Conservation (phyloP, 2,888 invertebrate genomes). For the Blera fallax region DNA sequence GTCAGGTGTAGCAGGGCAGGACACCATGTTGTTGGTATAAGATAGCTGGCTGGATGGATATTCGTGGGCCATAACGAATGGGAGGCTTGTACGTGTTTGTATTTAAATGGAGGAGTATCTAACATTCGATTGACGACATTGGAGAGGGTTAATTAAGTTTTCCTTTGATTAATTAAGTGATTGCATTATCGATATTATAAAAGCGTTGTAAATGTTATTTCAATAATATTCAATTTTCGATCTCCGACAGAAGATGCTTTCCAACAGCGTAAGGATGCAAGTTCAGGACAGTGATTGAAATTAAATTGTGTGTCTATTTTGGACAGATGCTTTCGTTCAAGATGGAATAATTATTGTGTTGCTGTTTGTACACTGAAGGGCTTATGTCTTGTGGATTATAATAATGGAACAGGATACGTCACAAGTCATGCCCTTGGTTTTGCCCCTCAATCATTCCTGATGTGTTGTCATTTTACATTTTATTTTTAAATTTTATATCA, state of each 20-base stretch:
- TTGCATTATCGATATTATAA: conserved; percentile 75
- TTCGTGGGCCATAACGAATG: conserved; percentile 39
- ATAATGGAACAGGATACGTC: too few species aligned
- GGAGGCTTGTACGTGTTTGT: conserved; percentile 44
- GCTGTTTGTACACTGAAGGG: too few species aligned
- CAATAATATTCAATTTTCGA: conserved; percentile 62
- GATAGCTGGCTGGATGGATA: conserved; percentile 51
- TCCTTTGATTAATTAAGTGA: conserved; percentile 76
- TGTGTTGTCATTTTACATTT: too few species aligned
- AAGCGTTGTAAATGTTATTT: conserved; percentile 74
- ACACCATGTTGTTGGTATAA: conserved; percentile 41
- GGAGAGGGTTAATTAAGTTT: conserved; percentile 74
- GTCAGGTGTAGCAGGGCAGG: conserved; percentile 54
- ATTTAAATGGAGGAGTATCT: conserved; percentile 59
- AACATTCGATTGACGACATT: conserved; percentile 63
- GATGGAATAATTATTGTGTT: too few species aligned
- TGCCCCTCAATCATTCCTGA: too few species aligned
- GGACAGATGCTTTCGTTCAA: background rate
- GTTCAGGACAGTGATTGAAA: background rate
- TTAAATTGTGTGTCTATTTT: background rate
- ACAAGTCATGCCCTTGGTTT: too few species aligned
- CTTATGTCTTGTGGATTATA: too few species aligned
- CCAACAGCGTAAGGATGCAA: background rate
- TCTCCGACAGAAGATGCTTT: conserved; percentile 15
- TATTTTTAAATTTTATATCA: too few species aligned